Conservation (phyloP, 2,113 vertebrate genomes). For the Istiophorus platypterus region DNA sequence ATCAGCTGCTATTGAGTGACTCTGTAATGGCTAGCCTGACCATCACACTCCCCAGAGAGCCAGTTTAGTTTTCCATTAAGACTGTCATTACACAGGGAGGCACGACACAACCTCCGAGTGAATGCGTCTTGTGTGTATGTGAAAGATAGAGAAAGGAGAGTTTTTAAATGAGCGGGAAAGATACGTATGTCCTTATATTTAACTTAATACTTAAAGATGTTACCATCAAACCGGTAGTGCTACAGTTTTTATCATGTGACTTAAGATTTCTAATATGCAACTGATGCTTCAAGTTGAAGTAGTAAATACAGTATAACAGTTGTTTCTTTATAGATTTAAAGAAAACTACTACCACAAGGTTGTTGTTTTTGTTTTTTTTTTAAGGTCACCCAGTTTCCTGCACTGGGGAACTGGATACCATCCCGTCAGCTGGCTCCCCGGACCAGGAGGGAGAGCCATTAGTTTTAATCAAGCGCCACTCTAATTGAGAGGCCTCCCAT, state of each 20-base stretch:
- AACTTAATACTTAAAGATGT: neutral
- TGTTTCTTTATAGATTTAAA: neutral
- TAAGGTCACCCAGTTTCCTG: constrained; percentile 18
- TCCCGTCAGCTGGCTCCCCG: constrained; percentile 5
- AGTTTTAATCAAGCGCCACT: constrained; percentile 71
- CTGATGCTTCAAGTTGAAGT: too few species aligned
- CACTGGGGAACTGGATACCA: constrained; percentile 5
- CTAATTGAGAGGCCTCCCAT: constrained; percentile 74
- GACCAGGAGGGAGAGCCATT: constrained; percentile 58
- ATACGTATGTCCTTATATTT: constrained; percentile 1
- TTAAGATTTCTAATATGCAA: neutral
- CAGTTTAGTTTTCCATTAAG: constrained; percentile 82
- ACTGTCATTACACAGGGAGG: constrained; percentile 69
- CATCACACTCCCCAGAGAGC: constrained; percentile 72
- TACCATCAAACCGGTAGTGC: neutral
- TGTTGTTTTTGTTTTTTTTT: constrained; percentile 6
- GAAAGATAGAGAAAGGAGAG: neutral
- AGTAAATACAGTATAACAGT: neutral
- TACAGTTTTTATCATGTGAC: neutral
- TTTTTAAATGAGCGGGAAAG: constrained; percentile 3
- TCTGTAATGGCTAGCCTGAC: constrained; percentile 77
- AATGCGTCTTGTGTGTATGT: constrained; percentile 28
- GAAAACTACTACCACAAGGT: neutral
- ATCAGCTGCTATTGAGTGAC: constrained; percentile 78
- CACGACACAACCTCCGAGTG: constrained; percentile 29